Evolutionary conservation across 2,113 vertebrate genomes (phyloP), one percentile per base, ranked within the genome.

Genomic region (Sigmodon hispidus): DNA sequence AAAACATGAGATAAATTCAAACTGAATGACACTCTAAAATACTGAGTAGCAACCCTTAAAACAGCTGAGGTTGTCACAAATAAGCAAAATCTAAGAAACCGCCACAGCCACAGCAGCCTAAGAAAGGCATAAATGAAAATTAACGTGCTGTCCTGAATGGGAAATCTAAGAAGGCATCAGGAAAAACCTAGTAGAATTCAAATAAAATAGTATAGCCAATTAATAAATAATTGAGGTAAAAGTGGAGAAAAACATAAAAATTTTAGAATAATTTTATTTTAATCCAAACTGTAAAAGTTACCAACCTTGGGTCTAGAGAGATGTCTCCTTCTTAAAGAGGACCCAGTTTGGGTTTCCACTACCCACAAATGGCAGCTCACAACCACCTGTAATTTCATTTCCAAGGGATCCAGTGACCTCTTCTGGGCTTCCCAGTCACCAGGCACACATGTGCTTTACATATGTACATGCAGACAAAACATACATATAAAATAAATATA

Each of bases 241-340:
- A 15, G 3, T 89, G 34, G 24, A 21, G 17, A 55, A 81, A 85
- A 15, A 72, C 26, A 91, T 76, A 55, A 87, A 93, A 86, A 76
- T 84, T 75, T 10, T 59, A 93, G 87, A 87, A 79, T 87, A 80
- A 92, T 92, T 88, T 89, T 6, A 50, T 67, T 83, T 94, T 12
- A 94, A 87, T 83, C 79, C 26, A 69, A 87, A 95, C 80, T 21
- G 2, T 65, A 70, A 89, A 87, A 57, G 48, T 48, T 81, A 72
- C 87, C 43, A 45, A 34, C 17, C 29, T 67, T 13, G 3, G 61
- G 10, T 50, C 29, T 63, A 11, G 31, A 67, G 19, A 36, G 43
- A 67, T 24, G 3, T 65, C 11, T 13, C 43, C 5, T 3, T 48
- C 29, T 19, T 36, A 17, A 17, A 86, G 17, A 86, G 10, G 17